Evolutionary conservation across 37 sponge, comb jelly and placozoan genomes (phyloP).

Genomic region (Chondrilla cf. caribensis): DNA sequence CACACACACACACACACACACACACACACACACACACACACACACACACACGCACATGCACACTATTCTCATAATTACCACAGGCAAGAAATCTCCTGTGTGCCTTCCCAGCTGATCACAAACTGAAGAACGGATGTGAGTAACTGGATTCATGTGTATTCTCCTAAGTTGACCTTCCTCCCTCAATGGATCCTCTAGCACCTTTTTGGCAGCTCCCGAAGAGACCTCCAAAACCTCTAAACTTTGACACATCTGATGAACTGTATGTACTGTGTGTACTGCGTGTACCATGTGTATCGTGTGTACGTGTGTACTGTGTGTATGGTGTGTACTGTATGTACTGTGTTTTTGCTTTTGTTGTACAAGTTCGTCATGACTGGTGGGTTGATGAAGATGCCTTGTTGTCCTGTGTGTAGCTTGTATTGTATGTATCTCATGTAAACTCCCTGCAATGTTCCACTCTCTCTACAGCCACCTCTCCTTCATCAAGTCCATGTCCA

Average conservation of each 20-base stretch:
- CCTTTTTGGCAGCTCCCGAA: constrained; percentile 96
- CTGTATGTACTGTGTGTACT: constrained; percentile 16
- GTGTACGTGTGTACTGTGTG: too few relatives aligned
- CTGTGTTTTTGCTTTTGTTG: too few relatives aligned
- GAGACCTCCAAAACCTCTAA: constrained; percentile 78
- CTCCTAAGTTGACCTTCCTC: background rate
- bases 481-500: constrained; percentile 60
- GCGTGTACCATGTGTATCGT: too few relatives aligned
- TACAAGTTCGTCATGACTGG: too few relatives aligned
- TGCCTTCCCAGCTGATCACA: constrained; percentile 85
- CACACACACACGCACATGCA: too few relatives aligned
- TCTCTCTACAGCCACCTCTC: constrained; percentile 51
- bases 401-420: background rate
- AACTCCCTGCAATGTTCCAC: background rate
- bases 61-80: too few relatives aligned
- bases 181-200: too few relatives aligned
- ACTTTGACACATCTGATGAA: constrained; percentile 61
- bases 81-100: constrained; percentile 67
- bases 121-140: constrained; percentile 89
- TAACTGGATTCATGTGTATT: background rate
- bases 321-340: too few relatives aligned
- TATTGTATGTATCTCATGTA: background rate
- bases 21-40: background rate
- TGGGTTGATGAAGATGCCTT: too few relatives aligned
- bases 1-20: background rate